A percentile compares a stretch with the other conserved stretches of the same genome.
Conservation (phyloP, 2,888 invertebrate species). For the Syritta pipiens region DNA sequence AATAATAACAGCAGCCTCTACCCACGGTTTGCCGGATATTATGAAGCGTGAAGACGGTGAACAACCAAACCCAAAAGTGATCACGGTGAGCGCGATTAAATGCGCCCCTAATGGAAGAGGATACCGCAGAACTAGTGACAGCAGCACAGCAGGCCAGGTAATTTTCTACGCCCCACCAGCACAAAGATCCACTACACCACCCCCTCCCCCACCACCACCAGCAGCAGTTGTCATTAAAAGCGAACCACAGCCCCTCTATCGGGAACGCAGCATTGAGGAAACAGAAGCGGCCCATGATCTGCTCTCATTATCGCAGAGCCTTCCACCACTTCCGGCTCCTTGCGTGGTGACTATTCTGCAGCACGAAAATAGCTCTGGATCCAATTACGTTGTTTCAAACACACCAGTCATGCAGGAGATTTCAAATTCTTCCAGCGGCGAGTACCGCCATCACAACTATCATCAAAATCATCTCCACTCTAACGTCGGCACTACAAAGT, state of each 20-base stretch:
- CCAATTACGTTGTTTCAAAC: constrained; percentile 48
- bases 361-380: constrained; percentile 71
- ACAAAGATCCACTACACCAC: constrained; percentile 63
- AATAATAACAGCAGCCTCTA: constrained; percentile 61
- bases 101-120: constrained; percentile 15
- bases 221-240: constrained; percentile 70
- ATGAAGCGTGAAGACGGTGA: constrained; percentile 56
- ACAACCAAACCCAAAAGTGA: constrained; percentile 51
- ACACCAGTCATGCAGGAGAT: constrained; percentile 78
- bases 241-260: constrained; percentile 72
- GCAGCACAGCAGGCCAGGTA: constrained; percentile 74
- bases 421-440: constrained; percentile 75
- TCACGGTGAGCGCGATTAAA: constrained; percentile 62
- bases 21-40: constrained; percentile 54
- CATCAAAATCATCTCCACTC: constrained; percentile 68
- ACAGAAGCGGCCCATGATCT: constrained; percentile 93
- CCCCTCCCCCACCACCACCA: constrained; percentile 34
- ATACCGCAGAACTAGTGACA: constrained; percentile 72
- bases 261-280: constrained; percentile 87
- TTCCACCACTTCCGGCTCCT: constrained; percentile 87
- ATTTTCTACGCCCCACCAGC: constrained; percentile 79
- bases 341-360: constrained; percentile 84
- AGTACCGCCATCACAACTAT: constrained; percentile 66
- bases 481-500: constrained; percentile 39
- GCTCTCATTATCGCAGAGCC: constrained; percentile 86